Percentiles rank a stretch among this genome's conserved stretches.
Evolutionary conservation across 2,888 invertebrate genomes (phyloP).

Genomic region (Pyrrhosoma nymphula): DNA sequence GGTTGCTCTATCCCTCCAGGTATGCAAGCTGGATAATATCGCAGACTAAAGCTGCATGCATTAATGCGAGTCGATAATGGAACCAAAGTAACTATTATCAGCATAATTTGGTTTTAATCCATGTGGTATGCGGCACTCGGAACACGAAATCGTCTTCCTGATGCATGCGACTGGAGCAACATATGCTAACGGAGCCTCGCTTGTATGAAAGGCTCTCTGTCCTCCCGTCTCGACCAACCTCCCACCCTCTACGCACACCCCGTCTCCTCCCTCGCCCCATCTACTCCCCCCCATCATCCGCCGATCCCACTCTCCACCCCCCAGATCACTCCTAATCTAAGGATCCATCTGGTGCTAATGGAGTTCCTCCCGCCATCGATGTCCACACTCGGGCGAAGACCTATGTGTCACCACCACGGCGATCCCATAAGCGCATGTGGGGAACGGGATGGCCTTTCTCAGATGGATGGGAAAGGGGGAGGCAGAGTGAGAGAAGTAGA

Average conservation of each 20-base stretch:
- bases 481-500: neutral
- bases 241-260: neutral
- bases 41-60: too few species aligned
- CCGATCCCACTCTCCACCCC: neutral
- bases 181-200: neutral
- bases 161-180: neutral
- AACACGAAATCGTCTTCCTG: neutral
- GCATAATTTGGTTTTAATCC: neutral
- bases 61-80: too few species aligned
- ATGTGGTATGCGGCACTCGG: neutral
- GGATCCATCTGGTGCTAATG: constrained; percentile 41
- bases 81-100: too few species aligned
- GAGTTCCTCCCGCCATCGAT: constrained; percentile 42
- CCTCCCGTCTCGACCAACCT: too few species aligned
- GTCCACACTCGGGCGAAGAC: constrained; percentile 44
- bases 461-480: neutral
- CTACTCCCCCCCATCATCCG: neutral
- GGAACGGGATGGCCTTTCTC: neutral
- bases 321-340: constrained; percentile 39
- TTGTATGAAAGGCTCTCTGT: neutral
- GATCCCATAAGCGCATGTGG: neutral
- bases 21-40: too few species aligned
- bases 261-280: neutral
- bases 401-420: constrained; percentile 44
- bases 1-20: too few species aligned